Evolutionary conservation across 2,113 vertebrate species (phyloP).

Genomic region (Petroica traversi): DNA sequence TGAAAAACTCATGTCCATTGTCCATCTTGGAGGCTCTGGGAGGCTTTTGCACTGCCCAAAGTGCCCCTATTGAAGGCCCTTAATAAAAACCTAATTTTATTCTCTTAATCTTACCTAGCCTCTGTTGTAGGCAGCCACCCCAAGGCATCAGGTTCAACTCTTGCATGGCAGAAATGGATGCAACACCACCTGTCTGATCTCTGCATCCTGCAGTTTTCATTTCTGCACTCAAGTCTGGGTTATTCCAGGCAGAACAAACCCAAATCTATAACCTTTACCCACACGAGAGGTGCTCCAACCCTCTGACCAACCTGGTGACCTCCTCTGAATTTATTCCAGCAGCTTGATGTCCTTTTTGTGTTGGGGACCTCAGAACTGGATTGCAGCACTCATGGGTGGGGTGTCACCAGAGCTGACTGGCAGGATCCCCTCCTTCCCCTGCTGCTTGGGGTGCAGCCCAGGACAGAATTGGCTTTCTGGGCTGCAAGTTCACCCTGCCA

Average conservation of each 20-base stretch:
- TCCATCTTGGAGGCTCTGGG: too few relatives aligned
- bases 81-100: too few relatives aligned
- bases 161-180: neutral
- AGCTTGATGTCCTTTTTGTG: rapidly evolving
- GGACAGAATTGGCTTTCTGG: rapidly evolving
- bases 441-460: neutral
- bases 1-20: too few relatives aligned
- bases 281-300: neutral
- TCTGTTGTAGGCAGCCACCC: too few relatives aligned
- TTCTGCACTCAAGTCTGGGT: neutral
- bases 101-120: too few relatives aligned
- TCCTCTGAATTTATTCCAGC: neutral
- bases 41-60: too few relatives aligned
- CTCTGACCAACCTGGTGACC: rapidly evolving
- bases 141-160: neutral
- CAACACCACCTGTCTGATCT: neutral
- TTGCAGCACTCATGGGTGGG: neutral
- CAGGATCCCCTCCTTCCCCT: neutral
- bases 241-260: neutral
- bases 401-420: neutral
- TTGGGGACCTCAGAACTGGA: neutral
- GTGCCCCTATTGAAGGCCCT: too few relatives aligned
- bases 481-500: neutral
- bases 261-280: neutral
- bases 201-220: neutral